Evolutionary conservation across 2,888 invertebrate genomes (phyloP).

Genomic region (Drosophila pseudotakahashii): DNA sequence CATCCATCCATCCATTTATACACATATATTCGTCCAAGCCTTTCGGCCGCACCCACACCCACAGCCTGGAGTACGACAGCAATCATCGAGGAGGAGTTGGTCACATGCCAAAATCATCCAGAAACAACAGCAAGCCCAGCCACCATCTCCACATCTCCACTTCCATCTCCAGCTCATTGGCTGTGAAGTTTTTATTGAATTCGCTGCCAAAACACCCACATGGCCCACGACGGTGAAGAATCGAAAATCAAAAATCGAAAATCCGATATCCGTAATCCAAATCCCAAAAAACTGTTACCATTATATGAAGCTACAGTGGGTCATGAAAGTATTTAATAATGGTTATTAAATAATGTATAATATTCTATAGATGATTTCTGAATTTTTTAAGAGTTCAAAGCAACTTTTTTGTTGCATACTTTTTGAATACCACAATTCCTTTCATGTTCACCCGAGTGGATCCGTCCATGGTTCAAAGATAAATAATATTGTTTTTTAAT

Average conservation of each 20-base stretch:
- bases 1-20: conserved; percentile 23
- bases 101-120: conserved; percentile 64
- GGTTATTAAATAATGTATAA: not conserved
- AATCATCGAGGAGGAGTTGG: conserved; percentile 42
- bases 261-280: conserved; percentile 10
- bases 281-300: conserved; percentile 11
- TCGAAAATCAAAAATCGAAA: conserved; percentile 19
- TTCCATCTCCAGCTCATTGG: conserved; percentile 54
- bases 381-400: no score
- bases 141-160: conserved; percentile 32
- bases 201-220: conserved; percentile 67
- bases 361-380: no score
- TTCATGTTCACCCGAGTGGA: no score
- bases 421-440: no score
- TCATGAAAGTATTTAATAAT: not conserved
- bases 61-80: conserved; percentile 30
- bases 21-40: conserved; percentile 44
- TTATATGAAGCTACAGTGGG: conserved; percentile 10
- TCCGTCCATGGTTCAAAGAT: no score
- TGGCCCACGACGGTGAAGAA: conserved; percentile 19
- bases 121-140: conserved; percentile 11
- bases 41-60: conserved; percentile 77
- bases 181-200: conserved; percentile 77
- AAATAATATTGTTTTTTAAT: no score
- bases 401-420: no score